These are phyloP conservation scores for Eupsilia transversa DNA, from an alignment of 2,888 invertebrate genomes.

Conservation along the genomic window DNA sequence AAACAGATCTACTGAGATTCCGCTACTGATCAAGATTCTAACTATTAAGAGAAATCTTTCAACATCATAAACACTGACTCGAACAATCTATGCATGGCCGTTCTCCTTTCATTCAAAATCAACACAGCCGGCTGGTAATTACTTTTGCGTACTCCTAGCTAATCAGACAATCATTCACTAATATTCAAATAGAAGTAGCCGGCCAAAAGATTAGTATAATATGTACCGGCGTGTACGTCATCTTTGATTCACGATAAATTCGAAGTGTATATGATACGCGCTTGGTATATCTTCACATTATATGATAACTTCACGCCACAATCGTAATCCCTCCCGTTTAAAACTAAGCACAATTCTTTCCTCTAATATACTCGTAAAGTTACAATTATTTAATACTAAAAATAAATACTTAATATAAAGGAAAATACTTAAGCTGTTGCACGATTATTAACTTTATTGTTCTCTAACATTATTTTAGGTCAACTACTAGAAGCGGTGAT, in stretches of 20 bases:
- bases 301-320: slow-evolving; percentile 38
- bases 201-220: slow-evolving; percentile 30
- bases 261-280: slow-evolving; percentile 28
- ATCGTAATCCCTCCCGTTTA: slow-evolving; percentile 32
- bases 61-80: slow-evolving; percentile 57
- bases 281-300: slow-evolving; percentile 13
- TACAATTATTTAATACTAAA: slow-evolving; percentile 48
- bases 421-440: slow-evolving; percentile 61
- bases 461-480: slow-evolving; percentile 53
- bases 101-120: slow-evolving; percentile 35
- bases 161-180: slow-evolving; percentile 32
- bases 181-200: slow-evolving; percentile 47
- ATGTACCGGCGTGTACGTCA: slow-evolving; percentile 41
- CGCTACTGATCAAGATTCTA: slow-evolving; percentile 72
- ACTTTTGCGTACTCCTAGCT: slow-evolving; percentile 20
- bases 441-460: slow-evolving; percentile 47
- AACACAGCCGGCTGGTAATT: slow-evolving; percentile 28
- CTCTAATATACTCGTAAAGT: slow-evolving; percentile 47
- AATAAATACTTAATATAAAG: slow-evolving; percentile 52
- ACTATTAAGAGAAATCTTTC: slow-evolving; percentile 68
- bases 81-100: slow-evolving; percentile 48
- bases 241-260: slow-evolving; percentile 21
- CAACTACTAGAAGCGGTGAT: slow-evolving; percentile 67
- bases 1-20: slow-evolving; percentile 70
- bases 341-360: slow-evolving; percentile 52